Evolutionary conservation across 2,888 invertebrate genomes (phyloP), one percentile per base, ranked within the genome.

Genomic region (Drosophila phalerata): DNA sequence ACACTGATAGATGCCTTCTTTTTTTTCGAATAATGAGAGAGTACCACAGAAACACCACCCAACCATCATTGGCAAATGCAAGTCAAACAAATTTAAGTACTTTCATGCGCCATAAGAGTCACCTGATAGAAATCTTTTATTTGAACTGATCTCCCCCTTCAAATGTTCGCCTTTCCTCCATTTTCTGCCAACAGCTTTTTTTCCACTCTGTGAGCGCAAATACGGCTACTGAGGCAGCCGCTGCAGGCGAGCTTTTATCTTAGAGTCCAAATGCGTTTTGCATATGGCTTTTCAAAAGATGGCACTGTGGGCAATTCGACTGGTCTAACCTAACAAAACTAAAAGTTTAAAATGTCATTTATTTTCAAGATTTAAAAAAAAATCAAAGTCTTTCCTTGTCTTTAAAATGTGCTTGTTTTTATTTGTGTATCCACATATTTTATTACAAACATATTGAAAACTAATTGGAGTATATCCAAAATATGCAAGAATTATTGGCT

Each of bases 81-180:
- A 84, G 78, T 88, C 88, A 84, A 84, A 88, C 84, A 84, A 83
- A 80, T 88, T 85, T 83, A 85, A 88, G 88, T 88, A 88, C 88
- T 86, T 85, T 88, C 70, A 88, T 88, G 84, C 84, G 79, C 77
- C 77, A 81, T 77, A 85, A 88, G 86, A 85, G 88, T 74, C 88
- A 88, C 79, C 88, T 88, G 85, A 85, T 85, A 81, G 84, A 79
- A 85, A 85, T 88, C 88, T 85, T 85, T 85, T 88, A 83, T 88
- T 85, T 85, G 81, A 71, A 63, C 69, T 70, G 51, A 43, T 53
- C 38, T 42, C 61, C 34, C 25, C 58, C 34, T 22, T 11, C 28
- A 25, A 4, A 11, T 17, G 22, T 11, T 13, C 48, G 15, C 10
- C 32, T n/a, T 17, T 13, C 19, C 13, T 49, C 25, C 25, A 1